Base-by-base conservation (phyloP, 1,140 invertebrate species). In the Elysia chlorotica region DNA sequence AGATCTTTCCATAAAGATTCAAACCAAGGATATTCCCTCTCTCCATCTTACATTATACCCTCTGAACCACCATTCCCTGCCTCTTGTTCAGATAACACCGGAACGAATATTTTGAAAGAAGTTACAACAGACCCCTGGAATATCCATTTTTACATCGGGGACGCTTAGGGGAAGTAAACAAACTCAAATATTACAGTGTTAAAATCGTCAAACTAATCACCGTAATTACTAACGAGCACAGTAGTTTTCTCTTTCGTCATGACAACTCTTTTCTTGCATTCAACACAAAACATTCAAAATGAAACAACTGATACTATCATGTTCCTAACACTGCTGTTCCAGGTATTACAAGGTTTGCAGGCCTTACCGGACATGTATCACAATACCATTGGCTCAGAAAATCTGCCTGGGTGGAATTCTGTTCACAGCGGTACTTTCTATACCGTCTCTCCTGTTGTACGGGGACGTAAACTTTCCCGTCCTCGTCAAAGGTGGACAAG, bases 311-410 rank as follows among this genome's bases (percentile, higher is more conserved):
- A n/a, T n/a, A n/a, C n/a, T n/a, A n/a, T 10, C 28, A n/a, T 28
- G 6, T 28, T 14, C 28, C 10, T 28, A 14, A 59, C 30, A 30
- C n/a, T 48, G 19, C 28, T 35, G 14, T 48, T 35, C 0, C 48
- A 67, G 83, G 28, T 85, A 79, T 61, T 70, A 77, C 35, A 83
- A 82, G 65, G 77, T 85, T 4, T 81, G 81, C 59, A 53, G 77
- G 30, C 83, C 81, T 0, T 62, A 75, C 17, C 67, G 76, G 4
- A 59, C 59, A 25, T 75, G 74, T 23, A 75, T 83, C 41, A 79
- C 77, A 1, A 69, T 73, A 21, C 57, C 56, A 2, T 25, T 72
- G 30, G 78, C 81, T 2, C 78, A 75, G 37, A 21, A 70, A 0
- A 74, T 76, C 33, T 83, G 82, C 48, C 4, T 74, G 4, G 37